Evolutionary conservation across 2,888 invertebrate genomes (phyloP).

Genomic region (Callimorpha dominula): DNA sequence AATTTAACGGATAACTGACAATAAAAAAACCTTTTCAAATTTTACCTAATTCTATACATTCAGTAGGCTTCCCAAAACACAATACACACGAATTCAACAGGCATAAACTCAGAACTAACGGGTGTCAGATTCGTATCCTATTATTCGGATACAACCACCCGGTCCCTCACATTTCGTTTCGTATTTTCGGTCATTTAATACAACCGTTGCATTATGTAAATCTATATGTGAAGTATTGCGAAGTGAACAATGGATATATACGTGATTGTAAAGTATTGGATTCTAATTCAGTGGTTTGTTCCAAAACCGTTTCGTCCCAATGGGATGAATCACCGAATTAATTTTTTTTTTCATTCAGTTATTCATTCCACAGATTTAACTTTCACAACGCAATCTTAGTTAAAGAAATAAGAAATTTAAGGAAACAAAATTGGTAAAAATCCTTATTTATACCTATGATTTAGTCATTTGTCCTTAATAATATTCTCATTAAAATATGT

Average conservation of each 20-base stretch:
- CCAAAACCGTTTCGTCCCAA: too few relatives aligned
- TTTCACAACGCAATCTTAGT: too few relatives aligned
- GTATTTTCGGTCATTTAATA: slow-evolving; percentile 39
- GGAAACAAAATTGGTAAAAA: too few relatives aligned
- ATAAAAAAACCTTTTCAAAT: neutral
- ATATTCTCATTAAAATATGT: too few relatives aligned
- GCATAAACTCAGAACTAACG: slow-evolving; percentile 50
- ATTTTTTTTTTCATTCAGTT: too few relatives aligned
- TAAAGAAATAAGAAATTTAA: too few relatives aligned
- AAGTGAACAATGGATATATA: slow-evolving; percentile 31
- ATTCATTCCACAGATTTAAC: too few relatives aligned
- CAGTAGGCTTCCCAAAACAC: slow-evolving; percentile 23
- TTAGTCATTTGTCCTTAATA: too few relatives aligned
- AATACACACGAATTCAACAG: slow-evolving; percentile 46
- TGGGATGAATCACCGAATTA: too few relatives aligned
- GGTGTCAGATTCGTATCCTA: slow-evolving; percentile 31
- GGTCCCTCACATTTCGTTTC: slow-evolving; percentile 28
- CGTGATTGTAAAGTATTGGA: slow-evolving; percentile 31
- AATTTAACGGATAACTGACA: too few relatives aligned
- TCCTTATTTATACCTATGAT: too few relatives aligned
- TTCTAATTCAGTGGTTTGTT: too few relatives aligned
- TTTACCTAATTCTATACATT: slow-evolving; percentile 6
- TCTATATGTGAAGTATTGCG: slow-evolving; percentile 28
- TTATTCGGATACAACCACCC: slow-evolving; percentile 30
- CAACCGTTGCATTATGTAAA: slow-evolving; percentile 32